Base-by-base conservation (phyloP, 2,797 vertebrate species). In the Tragopan temminckii region DNA sequence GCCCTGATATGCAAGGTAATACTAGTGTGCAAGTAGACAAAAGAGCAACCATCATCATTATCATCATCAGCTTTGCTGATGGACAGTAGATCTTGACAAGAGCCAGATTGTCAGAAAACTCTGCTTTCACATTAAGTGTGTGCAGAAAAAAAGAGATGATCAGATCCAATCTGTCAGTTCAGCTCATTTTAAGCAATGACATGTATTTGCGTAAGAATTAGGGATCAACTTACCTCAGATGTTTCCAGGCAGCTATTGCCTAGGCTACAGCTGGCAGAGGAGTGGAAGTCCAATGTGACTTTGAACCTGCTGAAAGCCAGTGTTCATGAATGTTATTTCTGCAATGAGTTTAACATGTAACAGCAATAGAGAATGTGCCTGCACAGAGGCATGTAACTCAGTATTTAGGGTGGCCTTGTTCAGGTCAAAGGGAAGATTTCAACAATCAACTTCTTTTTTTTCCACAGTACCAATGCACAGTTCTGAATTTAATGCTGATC, bases 391-490 rank as follows among this genome's bases (percentile, higher is more conserved):
- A 35, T 40, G 27, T 53, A 58, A 80, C 61, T 85, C 3, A 6
- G 46, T 68, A 84, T 85, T 90, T 45, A 71, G 48, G 68, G 35
- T 20, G 86, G 71, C 74, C 58, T 93, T 67, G 15, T 67, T 83
- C 58, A 84, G 70, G 91, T 91, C 80, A 86, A 81, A 94, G n/a
- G 48, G 24, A 29, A 27, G 86, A 61, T 36, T 90, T 58, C 70
- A 53, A n/a, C n/a, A 52, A 13, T 58, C 55, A 58, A 58, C n/a
- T 70, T 13, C 45, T 5, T 42, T 40, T 9, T 10, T 31, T 58
- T 14, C 71, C 71, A 67, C 36, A 45, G 4, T 80, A 71, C n/a
- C 29, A 64, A 15, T 38, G 10, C 27, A 31, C n/a, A 72, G 9
- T 53, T 59, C 15, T 78, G 81, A 85, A 42, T 53, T 9, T 64